Conservation (phyloP, 1,140 invertebrate species). For the Anagrus nilaparvatae region DNA sequence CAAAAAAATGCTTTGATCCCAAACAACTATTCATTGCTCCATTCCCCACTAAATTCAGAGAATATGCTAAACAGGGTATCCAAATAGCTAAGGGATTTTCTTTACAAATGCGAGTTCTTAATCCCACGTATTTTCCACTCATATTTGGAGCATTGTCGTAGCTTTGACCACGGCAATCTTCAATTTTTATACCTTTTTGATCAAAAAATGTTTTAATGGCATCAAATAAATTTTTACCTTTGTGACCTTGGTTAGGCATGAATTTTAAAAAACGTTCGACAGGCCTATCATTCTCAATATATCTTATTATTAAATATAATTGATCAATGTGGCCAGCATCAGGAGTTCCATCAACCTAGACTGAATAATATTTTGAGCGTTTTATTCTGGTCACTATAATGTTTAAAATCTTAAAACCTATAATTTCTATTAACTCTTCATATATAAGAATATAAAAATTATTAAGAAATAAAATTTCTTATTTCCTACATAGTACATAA, state of each 20-base stretch:
- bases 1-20: constrained; percentile 11
- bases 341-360: constrained; percentile 33
- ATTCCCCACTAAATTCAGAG: constrained; percentile 22
- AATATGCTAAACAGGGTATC: constrained; percentile 24
- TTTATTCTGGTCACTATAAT: constrained; percentile 22
- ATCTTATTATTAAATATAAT: constrained; percentile 25
- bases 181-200: constrained; percentile 12
- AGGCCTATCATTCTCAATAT: constrained; percentile 22
- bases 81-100: constrained; percentile 18
- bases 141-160: constrained; percentile 31
- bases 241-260: constrained; percentile 16
- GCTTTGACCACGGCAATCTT: constrained; percentile 28
- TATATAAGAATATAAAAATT: too few relatives aligned
- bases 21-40: constrained; percentile 17
- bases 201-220: constrained; percentile 22
- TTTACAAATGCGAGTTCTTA: constrained; percentile 20
- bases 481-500: too few relatives aligned
- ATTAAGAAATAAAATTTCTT: too few relatives aligned
- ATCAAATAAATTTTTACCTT: constrained; percentile 16
- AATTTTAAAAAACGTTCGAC: constrained; percentile 16
- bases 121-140: constrained; percentile 25
- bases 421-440: not conserved
- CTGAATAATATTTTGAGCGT: constrained; percentile 30
- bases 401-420: constrained; percentile 11
- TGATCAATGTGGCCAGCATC: constrained; percentile 34